These are phyloP conservation scores for Ranitomeya variabilis DNA, from an alignment of 2,113 vertebrate genomes.

Conservation along the genomic window DNA sequence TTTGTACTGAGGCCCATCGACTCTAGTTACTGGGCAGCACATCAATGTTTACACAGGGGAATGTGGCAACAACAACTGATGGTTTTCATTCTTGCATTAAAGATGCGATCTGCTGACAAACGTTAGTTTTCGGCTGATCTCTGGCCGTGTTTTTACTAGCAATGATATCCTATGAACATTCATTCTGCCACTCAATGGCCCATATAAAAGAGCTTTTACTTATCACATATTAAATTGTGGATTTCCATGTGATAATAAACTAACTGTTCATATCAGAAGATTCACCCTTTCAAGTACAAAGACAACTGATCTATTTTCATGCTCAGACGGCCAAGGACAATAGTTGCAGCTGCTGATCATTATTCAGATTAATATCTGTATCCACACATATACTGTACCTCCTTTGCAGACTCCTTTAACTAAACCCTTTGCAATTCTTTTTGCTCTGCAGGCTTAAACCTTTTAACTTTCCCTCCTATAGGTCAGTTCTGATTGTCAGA, in stretches of 20 bases:
- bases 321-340: constrained; percentile 24
- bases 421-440: not conserved
- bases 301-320: constrained; percentile 4
- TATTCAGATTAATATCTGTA: constrained; percentile 6
- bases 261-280: not conserved
- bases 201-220: no score
- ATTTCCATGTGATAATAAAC: not conserved
- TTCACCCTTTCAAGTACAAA: not conserved
- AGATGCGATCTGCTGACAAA: no score
- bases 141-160: no score
- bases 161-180: no score
- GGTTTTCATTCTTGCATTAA: no score
- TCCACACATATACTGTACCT: constrained; percentile 18
- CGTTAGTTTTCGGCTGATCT: no score
- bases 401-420: not conserved
- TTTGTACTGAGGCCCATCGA: no score
- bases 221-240: not conserved
- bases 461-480: not conserved
- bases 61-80: no score
- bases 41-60: no score
- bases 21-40: no score
- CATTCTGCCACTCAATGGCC: no score
- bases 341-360: constrained; percentile 42
- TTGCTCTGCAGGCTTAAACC: not conserved
- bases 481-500: not conserved